These are phyloP conservation scores for Neodon shergylaensis DNA, from an alignment of 2,113 vertebrate genomes.

Conservation along the genomic window DNA sequence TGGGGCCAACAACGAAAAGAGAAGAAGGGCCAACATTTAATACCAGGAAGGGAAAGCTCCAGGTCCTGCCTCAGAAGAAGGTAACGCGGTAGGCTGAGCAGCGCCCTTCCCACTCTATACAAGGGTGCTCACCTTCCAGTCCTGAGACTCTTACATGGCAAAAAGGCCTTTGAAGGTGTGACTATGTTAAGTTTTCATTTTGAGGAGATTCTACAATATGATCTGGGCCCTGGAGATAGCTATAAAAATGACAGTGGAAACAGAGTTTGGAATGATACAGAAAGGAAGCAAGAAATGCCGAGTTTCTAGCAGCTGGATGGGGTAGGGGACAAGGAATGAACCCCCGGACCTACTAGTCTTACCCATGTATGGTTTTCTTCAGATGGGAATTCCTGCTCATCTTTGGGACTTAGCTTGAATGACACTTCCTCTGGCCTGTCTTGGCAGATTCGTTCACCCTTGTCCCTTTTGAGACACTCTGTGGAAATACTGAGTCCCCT, in stretches of 20 bases:
- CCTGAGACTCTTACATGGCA: not conserved
- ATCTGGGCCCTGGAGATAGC: not conserved
- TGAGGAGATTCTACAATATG: not conserved
- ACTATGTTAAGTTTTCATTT: not conserved
- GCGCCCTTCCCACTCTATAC: fast-evolving
- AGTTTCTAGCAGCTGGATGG: not conserved
- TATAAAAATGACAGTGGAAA: not conserved
- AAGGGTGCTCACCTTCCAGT: no score
- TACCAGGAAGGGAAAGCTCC: not conserved
- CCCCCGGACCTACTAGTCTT: not conserved
- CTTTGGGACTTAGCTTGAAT: not conserved
- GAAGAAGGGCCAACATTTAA: not conserved
- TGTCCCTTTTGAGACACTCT: not conserved
- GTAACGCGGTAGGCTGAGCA: not conserved
- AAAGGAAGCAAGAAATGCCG: not conserved
- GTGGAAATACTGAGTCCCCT: not conserved
- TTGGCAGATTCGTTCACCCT: not conserved
- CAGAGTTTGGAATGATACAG: not conserved
- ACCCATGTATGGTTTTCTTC: not conserved
- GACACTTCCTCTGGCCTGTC: not conserved
- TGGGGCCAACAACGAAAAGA: not conserved
- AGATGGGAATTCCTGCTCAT: not conserved
- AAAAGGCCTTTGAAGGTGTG: not conserved
- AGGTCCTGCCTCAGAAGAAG: not conserved
- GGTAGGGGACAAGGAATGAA: not conserved